Base-by-base conservation (phyloP, 1,140 invertebrate genomes). In the Chrysomallon squamiferum region DNA sequence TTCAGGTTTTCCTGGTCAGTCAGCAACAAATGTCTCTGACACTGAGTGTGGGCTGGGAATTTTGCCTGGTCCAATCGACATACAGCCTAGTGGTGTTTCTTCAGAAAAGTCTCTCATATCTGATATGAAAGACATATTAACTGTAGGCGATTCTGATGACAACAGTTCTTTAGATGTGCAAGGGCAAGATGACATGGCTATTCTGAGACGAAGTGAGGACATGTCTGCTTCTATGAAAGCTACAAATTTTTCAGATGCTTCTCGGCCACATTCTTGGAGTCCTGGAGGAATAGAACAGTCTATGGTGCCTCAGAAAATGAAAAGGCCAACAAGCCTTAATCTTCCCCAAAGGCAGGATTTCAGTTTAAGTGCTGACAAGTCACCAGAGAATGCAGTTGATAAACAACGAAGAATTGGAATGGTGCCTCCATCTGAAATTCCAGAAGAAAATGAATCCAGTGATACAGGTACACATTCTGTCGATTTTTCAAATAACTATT, bases 271-370 rank as follows among this genome's bases (percentile, higher is more conserved):
- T 22, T 76, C 77, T 5, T 79, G 74, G 74, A 71, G 74, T 27
- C 73, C 74, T 6, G 60, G 68, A 25, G 69, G 68, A 2, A 30
- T 50, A 18, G 71, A 57, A 20, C 47, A 54, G 22, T 22, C 32
- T 27, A 71, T 35, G 30, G 65, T 69, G 4, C 47, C 69, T 7
- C 69, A 69, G 9, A 77, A 72, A 52, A 74, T 73, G 57, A 81
- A 75, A 58, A 66, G 81, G 27, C 81, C 81, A 7, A 81, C 78
- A 20, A 81, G 80, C 70, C 62, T 83, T 22, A 82, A 81, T 60
- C 65, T 83, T n/a, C 77, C 77, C 43, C 73, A 70, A 1, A 68
- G 75, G 45, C 69, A 65, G n/a, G 76, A 78, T 3, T 66, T 68
- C 2, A 65, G 57, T 49, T 30, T 65, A 13, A 32, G 58, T 29